Percentiles rank a stretch among this genome's conserved stretches.
phyloP scores from a whole-genome alignment of 2,888 invertebrate species.

The Ctenicera cuprea region DNA sequence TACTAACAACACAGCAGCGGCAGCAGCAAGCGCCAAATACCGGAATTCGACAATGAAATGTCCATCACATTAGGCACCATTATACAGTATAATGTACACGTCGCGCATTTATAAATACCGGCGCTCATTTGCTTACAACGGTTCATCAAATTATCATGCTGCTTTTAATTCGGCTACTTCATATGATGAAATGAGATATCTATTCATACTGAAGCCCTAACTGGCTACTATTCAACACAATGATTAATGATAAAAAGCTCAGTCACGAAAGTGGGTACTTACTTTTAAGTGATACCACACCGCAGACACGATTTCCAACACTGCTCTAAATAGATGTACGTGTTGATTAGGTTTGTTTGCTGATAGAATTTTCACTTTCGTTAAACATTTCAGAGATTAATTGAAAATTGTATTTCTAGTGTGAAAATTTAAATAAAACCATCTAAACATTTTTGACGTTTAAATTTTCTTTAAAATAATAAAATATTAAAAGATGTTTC shows the following conservation, averaged over 20 bases:
- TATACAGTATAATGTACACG: constrained; percentile 11
- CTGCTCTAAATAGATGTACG: not conserved
- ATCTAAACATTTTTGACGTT: not conserved
- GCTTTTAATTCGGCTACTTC: constrained; percentile 36
- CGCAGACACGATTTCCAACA: not conserved
- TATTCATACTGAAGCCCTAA: constrained; percentile 31
- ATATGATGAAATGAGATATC: constrained; percentile 36
- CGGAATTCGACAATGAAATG: constrained; percentile 27
- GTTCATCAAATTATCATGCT: constrained; percentile 42
- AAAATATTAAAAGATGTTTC: too few relatives aligned
- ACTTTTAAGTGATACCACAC: constrained; percentile 8
- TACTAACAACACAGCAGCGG: not conserved
- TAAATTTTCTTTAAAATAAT: too few relatives aligned
- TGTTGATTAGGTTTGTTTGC: not conserved
- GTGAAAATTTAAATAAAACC: too few relatives aligned
- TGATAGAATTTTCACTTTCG: not conserved
- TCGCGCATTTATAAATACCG: constrained; percentile 13
- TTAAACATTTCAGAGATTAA: not conserved
- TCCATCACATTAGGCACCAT: constrained; percentile 19
- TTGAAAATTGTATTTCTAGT: too few relatives aligned
- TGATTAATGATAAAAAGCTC: constrained; percentile 42
- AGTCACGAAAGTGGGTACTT: constrained; percentile 32
- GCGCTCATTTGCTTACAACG: constrained; percentile 28
- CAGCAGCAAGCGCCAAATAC: constrained; percentile 13
- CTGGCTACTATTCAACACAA: constrained; percentile 40